These are phyloP conservation scores for Tachystola acroxantha DNA, from an alignment of 2,888 invertebrate species.

Conservation along the genomic window DNA sequence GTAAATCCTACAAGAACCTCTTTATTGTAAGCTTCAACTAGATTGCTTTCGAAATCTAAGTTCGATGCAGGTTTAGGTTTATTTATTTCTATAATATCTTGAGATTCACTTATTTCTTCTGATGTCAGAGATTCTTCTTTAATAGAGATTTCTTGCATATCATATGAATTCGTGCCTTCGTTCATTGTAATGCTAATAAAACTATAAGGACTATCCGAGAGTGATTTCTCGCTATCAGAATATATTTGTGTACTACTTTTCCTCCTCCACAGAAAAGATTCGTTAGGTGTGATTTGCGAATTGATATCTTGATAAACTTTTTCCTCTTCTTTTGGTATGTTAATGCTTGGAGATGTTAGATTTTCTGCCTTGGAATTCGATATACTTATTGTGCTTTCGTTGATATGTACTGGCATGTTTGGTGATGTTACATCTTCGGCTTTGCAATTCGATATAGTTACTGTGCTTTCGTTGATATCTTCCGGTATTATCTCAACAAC, in stretches of 20 bases:
- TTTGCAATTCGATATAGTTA: conserved; percentile 16
- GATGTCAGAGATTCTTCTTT: conserved; percentile 36
- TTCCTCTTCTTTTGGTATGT: conserved; percentile 22
- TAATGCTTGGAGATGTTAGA: conserved; percentile 10
- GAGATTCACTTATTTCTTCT: conserved; percentile 10
- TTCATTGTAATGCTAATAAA: conserved; percentile 47
- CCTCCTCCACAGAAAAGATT: conserved; percentile 81
- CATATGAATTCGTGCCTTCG: conserved; percentile 34
- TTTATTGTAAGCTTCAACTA: conserved; percentile 66
- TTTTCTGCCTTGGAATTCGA: conserved; percentile 15
- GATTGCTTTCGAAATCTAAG: conserved; percentile 64
- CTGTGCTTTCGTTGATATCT: conserved; percentile 46
- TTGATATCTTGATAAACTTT: conserved; percentile 44
- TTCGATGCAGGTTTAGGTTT: conserved; percentile 32
- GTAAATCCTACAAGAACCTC: conserved; percentile 58
- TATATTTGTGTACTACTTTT: conserved; percentile 61
- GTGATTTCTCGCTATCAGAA: conserved; percentile 53
- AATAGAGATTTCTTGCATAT: conserved; percentile 27
- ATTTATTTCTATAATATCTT: conserved; percentile 5
- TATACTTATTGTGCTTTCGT: conserved; percentile 31
- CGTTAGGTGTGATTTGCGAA: conserved; percentile 76
- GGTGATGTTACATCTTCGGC: conserved; percentile 7
- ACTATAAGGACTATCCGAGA: conserved; percentile 53
- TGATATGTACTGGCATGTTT: conserved; percentile 63
- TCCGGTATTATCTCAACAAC: conserved; percentile 70